These are phyloP conservation scores for Amniataba percoides DNA, from an alignment of 2,797 vertebrate genomes.

Conservation along the genomic window DNA sequence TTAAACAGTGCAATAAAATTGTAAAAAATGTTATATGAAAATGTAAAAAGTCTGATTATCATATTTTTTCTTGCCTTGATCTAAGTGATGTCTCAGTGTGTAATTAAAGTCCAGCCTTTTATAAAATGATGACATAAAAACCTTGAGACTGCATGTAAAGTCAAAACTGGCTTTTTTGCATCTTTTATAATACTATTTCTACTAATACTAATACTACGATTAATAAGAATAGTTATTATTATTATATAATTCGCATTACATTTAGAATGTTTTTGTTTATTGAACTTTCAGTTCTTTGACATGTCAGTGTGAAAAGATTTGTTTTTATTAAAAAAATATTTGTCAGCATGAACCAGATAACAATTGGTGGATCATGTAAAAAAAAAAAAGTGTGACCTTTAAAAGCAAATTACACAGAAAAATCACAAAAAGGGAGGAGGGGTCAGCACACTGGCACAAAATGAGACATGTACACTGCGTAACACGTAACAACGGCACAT, in stretches of 20 bases:
- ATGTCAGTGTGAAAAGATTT: neutral
- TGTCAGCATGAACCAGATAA: neutral
- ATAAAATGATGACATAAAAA: neutral
- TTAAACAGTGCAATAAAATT: slow-evolving; percentile 10
- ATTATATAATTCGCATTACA: neutral
- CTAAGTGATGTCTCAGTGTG: neutral
- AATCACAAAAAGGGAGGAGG: no score
- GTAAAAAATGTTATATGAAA: neutral
- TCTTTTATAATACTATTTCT: neutral
- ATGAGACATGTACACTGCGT: no score
- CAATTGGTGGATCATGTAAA: neutral
- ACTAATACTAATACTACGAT: no score
- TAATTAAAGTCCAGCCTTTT: neutral
- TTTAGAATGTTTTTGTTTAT: neutral
- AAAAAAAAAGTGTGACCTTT: no score
- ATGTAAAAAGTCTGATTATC: no score
- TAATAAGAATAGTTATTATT: neutral
- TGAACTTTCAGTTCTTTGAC: neutral
- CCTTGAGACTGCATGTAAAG: neutral
- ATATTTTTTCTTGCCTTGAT: neutral
- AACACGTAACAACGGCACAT: no score
- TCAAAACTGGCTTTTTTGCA: neutral
- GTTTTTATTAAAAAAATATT: neutral
- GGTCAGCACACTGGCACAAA: no score
- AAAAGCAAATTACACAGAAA: no score